phyloP scores from a whole-genome alignment of 1,140 invertebrate species.

The Helicorthomorpha holstii region DNA sequence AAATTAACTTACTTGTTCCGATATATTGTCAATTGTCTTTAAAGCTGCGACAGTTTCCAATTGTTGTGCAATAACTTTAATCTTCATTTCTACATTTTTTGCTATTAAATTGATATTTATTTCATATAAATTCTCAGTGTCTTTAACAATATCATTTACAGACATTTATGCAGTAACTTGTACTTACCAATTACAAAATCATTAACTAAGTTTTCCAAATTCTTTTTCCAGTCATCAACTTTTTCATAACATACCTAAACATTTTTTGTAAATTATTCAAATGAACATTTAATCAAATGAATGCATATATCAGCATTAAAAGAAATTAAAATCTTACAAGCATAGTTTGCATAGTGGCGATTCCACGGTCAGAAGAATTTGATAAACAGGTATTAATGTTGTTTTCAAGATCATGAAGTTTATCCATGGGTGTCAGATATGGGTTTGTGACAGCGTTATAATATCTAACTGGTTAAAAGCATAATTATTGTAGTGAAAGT shows the following conservation, averaged over 20 bases:
- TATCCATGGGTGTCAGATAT: too few species aligned
- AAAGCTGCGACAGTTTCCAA: slow-evolving; percentile 6
- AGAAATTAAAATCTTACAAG: too few species aligned
- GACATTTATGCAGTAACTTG: neutral
- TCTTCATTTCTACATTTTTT: slow-evolving; percentile 9
- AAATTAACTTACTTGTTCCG: neutral
- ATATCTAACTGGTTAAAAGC: too few species aligned
- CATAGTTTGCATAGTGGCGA: too few species aligned
- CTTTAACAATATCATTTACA: neutral
- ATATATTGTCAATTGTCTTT: neutral
- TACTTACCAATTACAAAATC: slow-evolving; percentile 6
- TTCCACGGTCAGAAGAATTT: too few species aligned
- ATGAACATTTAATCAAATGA: too few species aligned
- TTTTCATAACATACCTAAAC: slow-evolving; percentile 7
- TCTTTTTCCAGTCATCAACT: slow-evolving; percentile 6
- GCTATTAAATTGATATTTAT: slow-evolving; percentile 3
- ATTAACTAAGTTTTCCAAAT: slow-evolving; percentile 7
- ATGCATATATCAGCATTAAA: too few species aligned
- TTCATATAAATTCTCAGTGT: neutral
- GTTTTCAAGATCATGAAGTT: too few species aligned
- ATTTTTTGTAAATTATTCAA: too few species aligned
- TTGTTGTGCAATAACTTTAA: slow-evolving; percentile 7
- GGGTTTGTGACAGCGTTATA: too few species aligned
- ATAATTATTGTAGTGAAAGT: too few species aligned
- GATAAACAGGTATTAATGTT: too few species aligned